Evolutionary conservation across 64 coral and sea anemone species (phyloP).

Genomic region (Montipora sp.): DNA sequence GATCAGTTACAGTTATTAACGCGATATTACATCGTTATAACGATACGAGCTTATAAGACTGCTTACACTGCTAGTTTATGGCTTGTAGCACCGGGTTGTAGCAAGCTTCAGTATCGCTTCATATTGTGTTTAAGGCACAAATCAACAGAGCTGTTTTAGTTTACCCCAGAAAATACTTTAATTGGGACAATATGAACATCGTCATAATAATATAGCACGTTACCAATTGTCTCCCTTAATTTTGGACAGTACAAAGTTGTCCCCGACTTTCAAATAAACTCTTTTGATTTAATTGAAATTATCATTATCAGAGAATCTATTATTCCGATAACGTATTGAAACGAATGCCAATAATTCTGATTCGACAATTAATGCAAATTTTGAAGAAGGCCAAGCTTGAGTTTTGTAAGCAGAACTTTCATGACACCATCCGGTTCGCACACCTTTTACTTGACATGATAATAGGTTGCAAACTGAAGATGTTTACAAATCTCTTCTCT

Average conservation of each 20-base stretch:
- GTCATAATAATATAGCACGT: background rate
- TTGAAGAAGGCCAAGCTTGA: background rate
- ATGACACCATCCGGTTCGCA: background rate
- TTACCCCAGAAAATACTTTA: too few relatives aligned
- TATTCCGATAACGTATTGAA: background rate
- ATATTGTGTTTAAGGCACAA: too few relatives aligned
- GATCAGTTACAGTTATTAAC: too few relatives aligned
- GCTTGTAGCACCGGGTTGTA: too few relatives aligned
- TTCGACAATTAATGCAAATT: constrained; percentile 11
- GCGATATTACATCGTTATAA: too few relatives aligned
- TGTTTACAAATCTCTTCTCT: constrained; percentile 11
- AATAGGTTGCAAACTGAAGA: background rate
- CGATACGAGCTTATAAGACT: too few relatives aligned
- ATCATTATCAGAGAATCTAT: background rate
- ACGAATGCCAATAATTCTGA: constrained; percentile 4
- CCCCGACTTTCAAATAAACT: too few relatives aligned
- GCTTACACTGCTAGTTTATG: too few relatives aligned
- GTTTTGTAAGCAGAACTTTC: background rate
- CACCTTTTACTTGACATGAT: background rate
- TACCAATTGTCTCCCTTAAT: background rate
- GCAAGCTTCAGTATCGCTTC: too few relatives aligned
- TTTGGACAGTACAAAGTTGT: background rate
- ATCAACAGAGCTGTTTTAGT: too few relatives aligned
- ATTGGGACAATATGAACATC: background rate
- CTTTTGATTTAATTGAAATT: too few relatives aligned